Evolutionary conservation across 1,140 invertebrate genomes (phyloP).

Genomic region (Megalonaias nervosa): DNA sequence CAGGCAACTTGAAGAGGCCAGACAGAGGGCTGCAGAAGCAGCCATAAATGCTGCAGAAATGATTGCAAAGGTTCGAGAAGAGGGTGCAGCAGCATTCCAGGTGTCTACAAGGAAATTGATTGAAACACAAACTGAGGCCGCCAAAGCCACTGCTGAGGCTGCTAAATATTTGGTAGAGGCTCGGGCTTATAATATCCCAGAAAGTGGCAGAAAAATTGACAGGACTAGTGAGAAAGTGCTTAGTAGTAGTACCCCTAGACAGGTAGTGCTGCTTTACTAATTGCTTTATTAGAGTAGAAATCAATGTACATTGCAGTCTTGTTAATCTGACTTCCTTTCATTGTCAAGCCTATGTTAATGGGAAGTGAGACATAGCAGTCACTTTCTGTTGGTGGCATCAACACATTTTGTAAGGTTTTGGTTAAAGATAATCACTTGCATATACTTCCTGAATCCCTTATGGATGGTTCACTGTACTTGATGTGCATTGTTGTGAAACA

Average conservation of each 20-base stretch:
- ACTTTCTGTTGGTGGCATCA: too few species aligned
- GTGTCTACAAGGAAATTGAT: conserved; percentile 42
- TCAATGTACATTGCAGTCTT: too few species aligned
- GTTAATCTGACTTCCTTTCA: too few species aligned
- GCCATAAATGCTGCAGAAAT: conserved; percentile 45
- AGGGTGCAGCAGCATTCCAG: conserved; percentile 28
- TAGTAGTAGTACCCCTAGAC: not conserved
- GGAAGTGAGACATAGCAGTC: too few species aligned
- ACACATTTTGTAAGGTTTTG: too few species aligned
- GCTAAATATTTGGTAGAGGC: conserved; percentile 43
- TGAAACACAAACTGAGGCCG: conserved; percentile 49
- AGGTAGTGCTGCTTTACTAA: too few species aligned
- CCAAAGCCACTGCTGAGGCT: conserved; percentile 46
- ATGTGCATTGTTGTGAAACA: too few species aligned
- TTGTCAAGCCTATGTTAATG: too few species aligned
- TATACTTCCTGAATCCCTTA: too few species aligned
- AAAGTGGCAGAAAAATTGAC: conserved; percentile 1
- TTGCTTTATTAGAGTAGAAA: too few species aligned
- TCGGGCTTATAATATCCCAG: conserved; percentile 4
- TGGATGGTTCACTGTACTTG: too few species aligned
- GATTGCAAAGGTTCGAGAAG: conserved; percentile 41
- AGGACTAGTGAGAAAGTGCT: conserved; percentile 6
- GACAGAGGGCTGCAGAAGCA: conserved; percentile 44
- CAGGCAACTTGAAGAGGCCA: conserved; percentile 48
- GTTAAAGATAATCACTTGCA: too few species aligned